Percentiles rank a stretch among this genome's conserved stretches.
Evolutionary conservation across 2,113 vertebrate species (phyloP).

Genomic region (Myiopsitta monachus): DNA sequence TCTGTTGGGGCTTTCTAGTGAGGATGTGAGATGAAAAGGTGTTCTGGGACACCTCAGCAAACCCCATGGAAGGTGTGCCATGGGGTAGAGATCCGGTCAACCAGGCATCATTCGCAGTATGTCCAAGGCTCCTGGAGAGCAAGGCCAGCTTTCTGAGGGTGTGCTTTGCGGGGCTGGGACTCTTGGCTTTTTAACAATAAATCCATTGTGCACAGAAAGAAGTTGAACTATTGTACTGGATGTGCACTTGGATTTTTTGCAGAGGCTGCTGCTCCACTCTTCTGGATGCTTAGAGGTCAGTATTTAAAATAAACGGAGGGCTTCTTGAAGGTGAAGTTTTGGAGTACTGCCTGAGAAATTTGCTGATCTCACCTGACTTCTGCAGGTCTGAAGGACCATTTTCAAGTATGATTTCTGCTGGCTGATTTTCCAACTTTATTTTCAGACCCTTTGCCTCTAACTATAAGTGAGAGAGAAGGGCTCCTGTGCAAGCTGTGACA

Average conservation of each 20-base stretch:
- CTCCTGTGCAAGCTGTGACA: background rate
- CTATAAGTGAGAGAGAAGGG: background rate
- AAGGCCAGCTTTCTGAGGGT: background rate
- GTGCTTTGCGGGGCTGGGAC: background rate
- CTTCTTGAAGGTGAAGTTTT: slow-evolving; percentile 28
- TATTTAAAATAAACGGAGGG: background rate
- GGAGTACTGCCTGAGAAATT: slow-evolving; percentile 14
- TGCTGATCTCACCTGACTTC: background rate
- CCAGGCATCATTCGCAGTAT: fast-evolving
- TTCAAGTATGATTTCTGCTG: background rate
- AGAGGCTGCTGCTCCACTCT: background rate
- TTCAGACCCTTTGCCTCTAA: background rate
- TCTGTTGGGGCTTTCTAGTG: background rate
- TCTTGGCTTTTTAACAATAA: background rate
- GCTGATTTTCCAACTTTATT: background rate
- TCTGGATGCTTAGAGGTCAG: background rate
- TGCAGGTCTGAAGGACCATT: background rate
- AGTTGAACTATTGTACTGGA: fast-evolving
- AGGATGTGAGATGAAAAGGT: background rate
- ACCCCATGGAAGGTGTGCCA: fast-evolving
- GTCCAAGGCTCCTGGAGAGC: background rate
- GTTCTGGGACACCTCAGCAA: background rate
- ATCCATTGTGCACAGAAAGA: fast-evolving
- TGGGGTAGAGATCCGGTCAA: background rate
- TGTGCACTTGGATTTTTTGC: background rate